These are phyloP conservation scores for human DNA, from an alignment of 2,113 vertebrate species.

Conservation along the genomic window GRCh38 chrX:42601001-42601500, in stretches of 20 bases:
- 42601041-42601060: neutral
- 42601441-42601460: neutral
- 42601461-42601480: neutral
- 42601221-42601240: neutral
- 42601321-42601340: neutral
- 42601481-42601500: neutral
- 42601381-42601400: neutral
- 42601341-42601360: neutral
- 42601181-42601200: neutral
- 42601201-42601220: neutral
- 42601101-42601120: neutral
- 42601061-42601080: neutral
- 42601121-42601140: neutral
- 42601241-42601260: neutral
- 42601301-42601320: neutral
- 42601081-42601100: neutral
- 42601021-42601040: neutral
- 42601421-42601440: neutral
- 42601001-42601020: neutral
- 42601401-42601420: slow-evolving; percentile 16
- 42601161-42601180: neutral
- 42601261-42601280: neutral
- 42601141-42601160: neutral
- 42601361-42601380: neutral
- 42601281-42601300: slow-evolving; percentile 1